Evolutionary conservation across 1,140 invertebrate species (phyloP).

Genomic region (Ruditapes philippinarum): DNA sequence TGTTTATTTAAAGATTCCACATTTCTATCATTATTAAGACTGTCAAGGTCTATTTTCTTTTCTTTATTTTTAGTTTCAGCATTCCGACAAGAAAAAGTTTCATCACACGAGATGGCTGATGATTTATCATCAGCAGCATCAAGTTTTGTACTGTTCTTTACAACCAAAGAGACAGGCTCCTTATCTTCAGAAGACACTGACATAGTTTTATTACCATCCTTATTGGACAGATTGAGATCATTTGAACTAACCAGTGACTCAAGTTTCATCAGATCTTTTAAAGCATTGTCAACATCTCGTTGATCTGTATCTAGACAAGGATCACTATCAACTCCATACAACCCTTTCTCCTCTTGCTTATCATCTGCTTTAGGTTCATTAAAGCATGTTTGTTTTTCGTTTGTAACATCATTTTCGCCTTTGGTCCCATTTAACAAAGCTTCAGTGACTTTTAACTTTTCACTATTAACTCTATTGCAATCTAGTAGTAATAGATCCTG

Average conservation of each 20-base stretch:
- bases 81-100: background rate
- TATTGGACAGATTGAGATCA: background rate
- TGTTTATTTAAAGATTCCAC: no score
- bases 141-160: no score
- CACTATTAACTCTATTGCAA: background rate
- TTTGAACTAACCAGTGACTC: background rate
- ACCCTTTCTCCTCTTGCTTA: background rate
- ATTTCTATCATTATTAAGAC: no score
- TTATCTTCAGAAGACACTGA: background rate
- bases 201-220: background rate
- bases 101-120: no score
- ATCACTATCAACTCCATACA: background rate
- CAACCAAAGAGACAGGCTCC: background rate
- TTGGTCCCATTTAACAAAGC: no score
- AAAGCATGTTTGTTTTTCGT: background rate
- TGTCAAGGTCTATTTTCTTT: background rate
- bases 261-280: conserved; percentile 45
- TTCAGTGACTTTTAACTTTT: no score
- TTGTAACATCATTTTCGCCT: background rate
- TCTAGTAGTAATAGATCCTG: conserved; percentile 1
- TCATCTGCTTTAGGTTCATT: background rate
- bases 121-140: no score
- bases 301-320: conserved; percentile 3
- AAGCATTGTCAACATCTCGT: conserved; percentile 20
- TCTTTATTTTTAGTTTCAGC: background rate